Base-by-base conservation (phyloP, 2,888 invertebrate genomes). In the Laspeyria flexula region DNA sequence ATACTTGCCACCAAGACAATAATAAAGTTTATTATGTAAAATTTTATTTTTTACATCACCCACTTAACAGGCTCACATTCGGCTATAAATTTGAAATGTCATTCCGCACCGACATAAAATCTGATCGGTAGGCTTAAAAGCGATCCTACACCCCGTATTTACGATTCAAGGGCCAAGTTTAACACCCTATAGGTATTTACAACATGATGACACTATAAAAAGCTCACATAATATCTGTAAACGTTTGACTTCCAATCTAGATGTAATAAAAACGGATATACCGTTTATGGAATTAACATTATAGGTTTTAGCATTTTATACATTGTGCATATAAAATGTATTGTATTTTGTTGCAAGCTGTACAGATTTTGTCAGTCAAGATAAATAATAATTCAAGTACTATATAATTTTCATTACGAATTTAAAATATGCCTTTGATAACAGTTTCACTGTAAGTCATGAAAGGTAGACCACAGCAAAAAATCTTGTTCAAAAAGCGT, bases 131-230 rank as follows among this genome's bases (percentile, higher is more conserved):
- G 84, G 83, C 87, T 85, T 77, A 76, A 73, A 79, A 59, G 35
- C 83, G 79, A 85, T 84, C 81, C 74, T 65, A 76, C 75, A 72
- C 67, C 73, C 79, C 63, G 70, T 77, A 76, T 90, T 91, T 90
- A 90, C 86, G 90, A 88, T 77, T 79, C 68, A 63, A 77, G 83
- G 80, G 81, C 78, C 80, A 75, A 68, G 57, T 77, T 87, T 86
- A 83, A 82, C 84, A 77, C 75, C 80, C 79, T 74, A 78, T 82
- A 81, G 75, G 79, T 79, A 78, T 81, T 79, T 83, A 83, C 83
- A 79, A 74, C 71, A 63, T 79, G 81, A 85, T 85, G 81, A 77
- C 75, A 79, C 83, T 72, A 85, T 88, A 90, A 89, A 88, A 88
- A 79, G 39, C 59, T 71, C 77, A 76, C 78, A 79, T 85, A 81